Conservation (phyloP, 2,113 vertebrate species). For the Cynoglossus semilaevis region DNA sequence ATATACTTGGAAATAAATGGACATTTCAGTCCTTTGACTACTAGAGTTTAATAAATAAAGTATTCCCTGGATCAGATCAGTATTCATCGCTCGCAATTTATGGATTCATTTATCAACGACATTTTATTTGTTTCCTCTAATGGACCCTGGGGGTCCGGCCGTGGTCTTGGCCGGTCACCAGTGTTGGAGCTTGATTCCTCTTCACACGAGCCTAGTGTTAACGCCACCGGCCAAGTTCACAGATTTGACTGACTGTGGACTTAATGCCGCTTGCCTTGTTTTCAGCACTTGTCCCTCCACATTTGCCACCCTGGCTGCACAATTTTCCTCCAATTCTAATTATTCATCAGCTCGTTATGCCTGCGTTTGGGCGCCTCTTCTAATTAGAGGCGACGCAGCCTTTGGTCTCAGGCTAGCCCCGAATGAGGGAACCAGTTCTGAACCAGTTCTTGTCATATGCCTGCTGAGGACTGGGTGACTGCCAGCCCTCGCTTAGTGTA, state of each 20-base stretch:
- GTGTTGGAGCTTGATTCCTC: slow-evolving; percentile 76
- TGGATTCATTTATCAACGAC: slow-evolving; percentile 74
- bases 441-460: slow-evolving; percentile 71
- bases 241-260: slow-evolving; percentile 89
- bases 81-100: slow-evolving; percentile 65
- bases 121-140: slow-evolving; percentile 72
- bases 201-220: slow-evolving; percentile 83
- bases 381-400: slow-evolving; percentile 79
- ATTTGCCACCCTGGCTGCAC: slow-evolving; percentile 87
- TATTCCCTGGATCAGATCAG: slow-evolving; percentile 30
- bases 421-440: slow-evolving; percentile 78
- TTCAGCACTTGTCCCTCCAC: slow-evolving; percentile 93
- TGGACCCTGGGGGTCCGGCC: slow-evolving; percentile 56
- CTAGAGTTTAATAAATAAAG: too few species aligned
- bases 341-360: slow-evolving; percentile 82
- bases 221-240: slow-evolving; percentile 78
- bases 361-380: slow-evolving; percentile 64
- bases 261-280: slow-evolving; percentile 90
- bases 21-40: too few species aligned
- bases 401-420: slow-evolving; percentile 73
- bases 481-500: slow-evolving; percentile 61
- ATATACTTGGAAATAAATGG: too few species aligned
- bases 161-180: slow-evolving; percentile 82
- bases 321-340: slow-evolving; percentile 81
- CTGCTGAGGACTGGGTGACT: slow-evolving; percentile 67